These are phyloP conservation scores for Osedax fenrisi DNA, from an alignment of 2,888 invertebrate genomes.

Conservation along the genomic window DNA sequence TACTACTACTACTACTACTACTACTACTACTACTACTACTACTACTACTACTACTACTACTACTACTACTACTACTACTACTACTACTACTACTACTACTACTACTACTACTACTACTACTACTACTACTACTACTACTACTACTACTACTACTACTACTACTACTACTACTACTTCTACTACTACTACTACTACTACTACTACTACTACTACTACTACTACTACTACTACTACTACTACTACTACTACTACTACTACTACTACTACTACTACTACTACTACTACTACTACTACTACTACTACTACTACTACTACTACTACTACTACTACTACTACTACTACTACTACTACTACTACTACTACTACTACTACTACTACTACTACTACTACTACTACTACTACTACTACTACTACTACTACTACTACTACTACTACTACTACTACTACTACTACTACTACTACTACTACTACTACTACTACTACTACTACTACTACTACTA, in stretches of 20 bases:
- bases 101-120: background rate
- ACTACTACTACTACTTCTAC: constrained; percentile 8
- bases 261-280: background rate
- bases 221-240: constrained; percentile 11
- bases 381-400: background rate
- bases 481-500: constrained; percentile 5
- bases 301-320: background rate
- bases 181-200: background rate
- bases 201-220: constrained; percentile 2
- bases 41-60: constrained; percentile 14
- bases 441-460: constrained; percentile 5
- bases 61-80: background rate
- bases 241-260: constrained; percentile 5
- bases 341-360: constrained; percentile 1
- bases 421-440: constrained; percentile 6
- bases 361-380: background rate
- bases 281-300: constrained; percentile 6
- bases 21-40: constrained; percentile 18
- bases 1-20: constrained; percentile 18
- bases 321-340: background rate
- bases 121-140: background rate
- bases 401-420: constrained; percentile 8
- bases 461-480: constrained; percentile 3
- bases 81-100: constrained; percentile 13
- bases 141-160: constrained; percentile 14